A percentile compares a stretch with the other conserved stretches of the same genome.
These are phyloP conservation scores for Pilophorus perplexus DNA, from an alignment of 2,888 invertebrate species.

Conservation along the genomic window DNA sequence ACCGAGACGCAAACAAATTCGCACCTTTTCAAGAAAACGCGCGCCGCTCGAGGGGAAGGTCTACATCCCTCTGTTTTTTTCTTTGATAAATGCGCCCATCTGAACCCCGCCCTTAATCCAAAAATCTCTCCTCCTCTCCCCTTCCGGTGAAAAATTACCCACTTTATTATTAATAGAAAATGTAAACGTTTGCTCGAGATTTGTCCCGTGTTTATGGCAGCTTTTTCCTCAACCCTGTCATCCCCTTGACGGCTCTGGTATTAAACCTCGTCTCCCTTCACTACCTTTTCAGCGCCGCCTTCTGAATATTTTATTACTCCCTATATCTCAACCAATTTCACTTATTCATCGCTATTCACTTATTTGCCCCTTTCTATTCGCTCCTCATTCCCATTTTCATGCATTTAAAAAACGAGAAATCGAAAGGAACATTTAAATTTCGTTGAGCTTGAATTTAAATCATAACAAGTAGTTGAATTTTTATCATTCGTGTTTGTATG, in stretches of 20 bases:
- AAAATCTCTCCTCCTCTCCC: not conserved
- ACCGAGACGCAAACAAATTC: constrained; percentile 32
- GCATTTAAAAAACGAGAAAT: not conserved
- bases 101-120: constrained; percentile 38
- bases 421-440: too few species aligned
- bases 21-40: not conserved
- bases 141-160: constrained; percentile 39
- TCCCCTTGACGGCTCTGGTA: constrained; percentile 10
- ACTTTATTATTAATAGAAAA: constrained; percentile 45
- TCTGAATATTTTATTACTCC: constrained; percentile 14
- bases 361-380: not conserved
- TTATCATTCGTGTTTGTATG: not conserved
- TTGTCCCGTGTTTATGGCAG: constrained; percentile 13
- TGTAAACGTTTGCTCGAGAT: constrained; percentile 32
- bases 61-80: constrained; percentile 1
- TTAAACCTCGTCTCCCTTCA: not conserved
- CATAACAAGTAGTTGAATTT: not conserved
- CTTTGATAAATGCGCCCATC: constrained; percentile 33
- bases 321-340: constrained; percentile 1
- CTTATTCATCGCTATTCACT: not conserved
- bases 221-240: constrained; percentile 27
- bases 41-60: not conserved
- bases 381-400: not conserved
- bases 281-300: not conserved
- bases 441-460: not conserved